These are phyloP conservation scores for Psilopsiagon aymara DNA, from an alignment of 2,113 vertebrate genomes.

Conservation along the genomic window DNA sequence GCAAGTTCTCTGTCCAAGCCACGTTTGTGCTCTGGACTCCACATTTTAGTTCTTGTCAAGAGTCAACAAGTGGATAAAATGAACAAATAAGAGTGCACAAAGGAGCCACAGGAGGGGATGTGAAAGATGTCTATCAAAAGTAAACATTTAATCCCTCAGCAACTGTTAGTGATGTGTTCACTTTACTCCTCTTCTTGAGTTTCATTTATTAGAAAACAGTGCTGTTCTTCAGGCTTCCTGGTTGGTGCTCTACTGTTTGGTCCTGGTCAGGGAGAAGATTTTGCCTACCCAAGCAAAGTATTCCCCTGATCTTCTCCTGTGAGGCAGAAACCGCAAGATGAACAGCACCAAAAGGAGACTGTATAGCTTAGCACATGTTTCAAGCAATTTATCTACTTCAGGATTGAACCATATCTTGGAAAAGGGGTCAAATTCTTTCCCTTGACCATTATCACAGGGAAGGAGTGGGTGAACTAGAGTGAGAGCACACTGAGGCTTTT, in stretches of 20 bases:
- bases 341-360: not conserved
- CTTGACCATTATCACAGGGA: not conserved
- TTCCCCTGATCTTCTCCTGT: not conserved
- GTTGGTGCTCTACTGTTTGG: not conserved
- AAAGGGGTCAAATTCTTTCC: not conserved
- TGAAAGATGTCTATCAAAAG: not conserved
- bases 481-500: fast-evolving
- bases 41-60: not conserved
- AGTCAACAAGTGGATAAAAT: not conserved
- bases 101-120: not conserved
- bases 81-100: not conserved
- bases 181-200: not conserved
- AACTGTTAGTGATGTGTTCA: not conserved
- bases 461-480: not conserved
- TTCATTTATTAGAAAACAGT: conserved; percentile 11
- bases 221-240: not conserved
- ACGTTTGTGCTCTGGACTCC: not conserved
- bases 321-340: not conserved
- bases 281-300: not conserved
- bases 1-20: not conserved
- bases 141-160: not conserved
- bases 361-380: not conserved
- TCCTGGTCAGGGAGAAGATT: not conserved
- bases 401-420: fast-evolving
- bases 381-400: not conserved